These are phyloP conservation scores for Yoshiicerus persimilis DNA, from an alignment of 1,140 invertebrate species.

Conservation along the genomic window DNA sequence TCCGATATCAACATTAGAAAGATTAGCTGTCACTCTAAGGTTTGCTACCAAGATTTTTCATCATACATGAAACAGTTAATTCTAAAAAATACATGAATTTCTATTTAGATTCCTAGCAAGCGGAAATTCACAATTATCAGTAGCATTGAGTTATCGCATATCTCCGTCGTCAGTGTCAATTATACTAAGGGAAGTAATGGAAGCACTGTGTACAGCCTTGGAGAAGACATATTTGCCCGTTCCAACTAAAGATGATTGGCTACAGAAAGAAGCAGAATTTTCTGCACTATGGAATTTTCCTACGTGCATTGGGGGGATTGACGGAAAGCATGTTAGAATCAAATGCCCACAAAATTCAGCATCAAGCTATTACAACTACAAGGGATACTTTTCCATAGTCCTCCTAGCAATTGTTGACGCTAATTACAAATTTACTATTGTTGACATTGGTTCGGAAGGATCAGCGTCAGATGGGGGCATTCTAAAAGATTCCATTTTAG, in stretches of 20 bases:
- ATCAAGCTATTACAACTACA: conserved; percentile 52
- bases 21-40: too few species aligned
- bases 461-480: conserved; percentile 37
- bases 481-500: neutral
- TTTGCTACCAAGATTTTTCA: too few species aligned
- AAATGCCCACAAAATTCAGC: conserved; percentile 39
- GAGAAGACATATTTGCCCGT: neutral
- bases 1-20: too few species aligned
- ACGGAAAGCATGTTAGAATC: conserved; percentile 53
- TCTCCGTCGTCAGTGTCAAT: neutral
- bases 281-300: conserved; percentile 41
- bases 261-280: neutral
- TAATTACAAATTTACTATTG: conserved; percentile 48
- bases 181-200: neutral
- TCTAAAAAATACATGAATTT: too few species aligned
- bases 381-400: conserved; percentile 50
- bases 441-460: conserved; percentile 51
- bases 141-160: neutral
- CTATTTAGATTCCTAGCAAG: too few species aligned
- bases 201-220: neutral
- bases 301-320: conserved; percentile 50
- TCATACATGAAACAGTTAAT: too few species aligned
- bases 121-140: neutral
- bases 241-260: neutral
- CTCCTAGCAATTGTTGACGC: conserved; percentile 50